Base-by-base conservation (phyloP, 2,888 invertebrate species). In the Eupithecia insigniata region DNA sequence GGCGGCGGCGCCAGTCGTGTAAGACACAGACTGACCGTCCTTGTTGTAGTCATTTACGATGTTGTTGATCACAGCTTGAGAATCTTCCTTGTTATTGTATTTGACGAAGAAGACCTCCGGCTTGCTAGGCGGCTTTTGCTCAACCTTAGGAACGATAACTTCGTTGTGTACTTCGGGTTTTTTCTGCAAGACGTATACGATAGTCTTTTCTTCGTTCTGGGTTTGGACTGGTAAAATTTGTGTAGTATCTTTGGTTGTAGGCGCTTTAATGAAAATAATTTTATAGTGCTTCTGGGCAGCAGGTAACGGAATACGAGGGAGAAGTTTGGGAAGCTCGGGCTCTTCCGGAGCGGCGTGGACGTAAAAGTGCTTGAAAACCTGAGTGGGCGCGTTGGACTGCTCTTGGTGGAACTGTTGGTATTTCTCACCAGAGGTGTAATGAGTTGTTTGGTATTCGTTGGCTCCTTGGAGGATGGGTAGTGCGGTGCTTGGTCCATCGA, bases 41-140 rank as follows among this genome's bases (percentile, higher is more conserved):
- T 80, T 78, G 72, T 87, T 85, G 81, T 91, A 92, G 74, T 93
- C 92, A 73, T 84, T 88, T 22, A 94, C 94, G 65, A 94, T 93
- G 76, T 92, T 91, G 79, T 93, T 87, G 72, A 93, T 93, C 7
- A 93, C 90, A 26, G 91, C 78, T 81, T 93, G 89, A n/a, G 89
- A 89, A 71, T 93, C 93, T 72, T 91, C 90, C 91, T 96, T 96
- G 74, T 96, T 95, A 91, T 96, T 96, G 93, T 97, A 97, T 79
- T 96, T 95, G 91, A 97, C 96, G 92, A 97, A 97, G 94, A 96
- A 97, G 36, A 97, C 97, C 89, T 97, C 97, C 16, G 97, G 97
- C 88, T 97, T 97, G 87, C 95, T 93, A 66, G 97, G 97, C 73
- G 96, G 95, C 39, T 96, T 96, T 69, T 96, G 96, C 43, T 95